Evolutionary conservation across 2,888 invertebrate species (phyloP), one percentile per base, ranked within the genome.

Genomic region (Lycocerus yunnanus): DNA sequence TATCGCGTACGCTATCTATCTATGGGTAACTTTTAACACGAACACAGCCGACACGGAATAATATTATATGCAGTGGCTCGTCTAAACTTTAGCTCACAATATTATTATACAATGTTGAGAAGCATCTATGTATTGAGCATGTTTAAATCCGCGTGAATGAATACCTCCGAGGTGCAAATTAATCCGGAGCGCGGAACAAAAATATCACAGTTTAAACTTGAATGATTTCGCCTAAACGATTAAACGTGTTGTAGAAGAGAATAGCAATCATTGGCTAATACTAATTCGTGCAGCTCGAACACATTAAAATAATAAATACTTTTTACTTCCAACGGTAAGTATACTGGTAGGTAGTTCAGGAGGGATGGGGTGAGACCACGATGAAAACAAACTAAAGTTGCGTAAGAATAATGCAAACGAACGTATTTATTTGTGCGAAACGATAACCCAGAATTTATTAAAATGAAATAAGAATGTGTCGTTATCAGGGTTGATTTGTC

Each of bases 401-500:
- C 65, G 71, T 65, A 65, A 27, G 68, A 74, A 72, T 66, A 74
- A 43, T 43, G 43, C 43, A 43, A 71, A 74, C 65, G 71, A 71
- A 74, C 72, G 75, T 68, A 71, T 69, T 75, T 68, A 71, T 69
- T 75, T 72, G 71, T 63, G 65, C 43, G 73, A 76, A 70, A 67
- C 71, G 79, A 80, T 79, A 80, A 80, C 78, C 80, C 78, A 76
- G 73, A 76, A 71, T 85, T 85, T 86, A 86, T 85, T 85, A 84
- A 86, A 77, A 86, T 84, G 85, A 86, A 86, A 86, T 86, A 86
- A 87, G 86, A 85, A 85, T 84, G 81, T 82, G 82, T 82, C 83
- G 84, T 86, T 86, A 86, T 86, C 86, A 83, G 80, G 79, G 84
- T 81, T 83, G 86, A 86, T 86, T 86, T 85, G 84, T 79, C 83